Percentiles rank a stretch among this genome's conserved stretches.
Evolutionary conservation across 2,113 vertebrate genomes (phyloP).

Genomic region (Hippoglossus stenolepis): DNA sequence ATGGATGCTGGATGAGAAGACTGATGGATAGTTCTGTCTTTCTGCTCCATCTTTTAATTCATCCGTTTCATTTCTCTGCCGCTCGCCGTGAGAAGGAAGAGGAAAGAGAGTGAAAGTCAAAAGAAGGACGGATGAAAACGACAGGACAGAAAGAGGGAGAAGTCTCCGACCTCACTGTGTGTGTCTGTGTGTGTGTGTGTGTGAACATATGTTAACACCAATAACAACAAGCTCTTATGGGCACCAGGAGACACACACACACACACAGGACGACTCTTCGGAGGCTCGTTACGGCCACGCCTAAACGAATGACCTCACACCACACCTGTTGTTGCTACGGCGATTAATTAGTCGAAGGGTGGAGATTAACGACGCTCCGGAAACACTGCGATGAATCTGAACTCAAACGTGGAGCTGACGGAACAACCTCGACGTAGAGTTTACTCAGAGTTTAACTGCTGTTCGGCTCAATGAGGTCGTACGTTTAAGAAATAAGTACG

Average conservation of each 20-base stretch:
- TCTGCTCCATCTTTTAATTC: neutral
- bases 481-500: no score
- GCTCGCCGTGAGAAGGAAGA: neutral
- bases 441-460: no score
- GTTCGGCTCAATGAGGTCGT: no score
- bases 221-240: constrained; percentile 93
- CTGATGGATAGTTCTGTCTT: constrained; percentile 3
- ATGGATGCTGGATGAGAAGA: neutral
- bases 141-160: neutral
- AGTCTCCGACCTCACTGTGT: constrained; percentile 27
- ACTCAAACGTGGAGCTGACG: no score
- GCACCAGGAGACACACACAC: constrained; percentile 91
- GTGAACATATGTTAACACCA: constrained; percentile 91
- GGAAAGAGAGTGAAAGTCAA: neutral
- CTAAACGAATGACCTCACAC: constrained; percentile 43
- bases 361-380: neutral
- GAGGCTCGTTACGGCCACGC: constrained; percentile 38
- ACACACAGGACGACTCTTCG: constrained; percentile 17
- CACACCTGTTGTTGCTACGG: constrained; percentile 50
- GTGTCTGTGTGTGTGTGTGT: constrained; percentile 73
- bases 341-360: neutral
- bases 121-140: constrained; percentile 11
- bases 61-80: neutral
- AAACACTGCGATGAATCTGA: neutral
- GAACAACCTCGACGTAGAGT: no score